A percentile compares a stretch with the other conserved stretches of the same genome.
phyloP scores from a whole-genome alignment of 2,888 invertebrate species.

The Sesia apiformis region DNA sequence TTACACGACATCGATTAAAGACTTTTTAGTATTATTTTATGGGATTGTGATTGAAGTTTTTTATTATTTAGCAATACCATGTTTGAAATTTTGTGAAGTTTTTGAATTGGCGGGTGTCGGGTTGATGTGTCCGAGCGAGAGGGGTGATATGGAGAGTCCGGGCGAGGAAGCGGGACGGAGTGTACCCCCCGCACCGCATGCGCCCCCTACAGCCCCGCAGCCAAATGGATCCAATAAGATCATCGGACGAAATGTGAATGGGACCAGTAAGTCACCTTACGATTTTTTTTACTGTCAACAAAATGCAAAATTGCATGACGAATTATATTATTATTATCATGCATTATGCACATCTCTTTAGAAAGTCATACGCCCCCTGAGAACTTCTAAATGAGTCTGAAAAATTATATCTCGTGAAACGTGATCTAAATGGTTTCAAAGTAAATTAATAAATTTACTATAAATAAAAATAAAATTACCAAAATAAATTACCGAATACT shows the following conservation, averaged over 20 bases:
- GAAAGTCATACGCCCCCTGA: too few species aligned
- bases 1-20: not conserved
- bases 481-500: too few species aligned
- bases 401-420: too few species aligned
- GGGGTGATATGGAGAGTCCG: constrained; percentile 63
- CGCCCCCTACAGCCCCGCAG: constrained; percentile 63
- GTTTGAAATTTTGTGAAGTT: constrained; percentile 43
- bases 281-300: not conserved
- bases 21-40: not conserved
- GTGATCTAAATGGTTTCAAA: too few species aligned
- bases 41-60: not conserved
- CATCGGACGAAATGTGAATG: constrained; percentile 78
- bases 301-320: too few species aligned
- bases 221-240: constrained; percentile 76
- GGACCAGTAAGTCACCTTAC: constrained; percentile 73
- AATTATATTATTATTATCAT: too few species aligned
- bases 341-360: too few species aligned
- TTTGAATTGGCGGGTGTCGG: constrained; percentile 52
- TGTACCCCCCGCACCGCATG: constrained; percentile 51
- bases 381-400: too few species aligned
- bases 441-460: too few species aligned
- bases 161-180: constrained; percentile 66
- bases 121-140: constrained; percentile 69
- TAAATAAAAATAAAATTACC: too few species aligned
- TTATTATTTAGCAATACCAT: not conserved